Percentiles rank a stretch among this genome's conserved stretches.
Evolutionary conservation across 2,797 vertebrate species (phyloP).

Genomic region (Crenuchus spilurus): DNA sequence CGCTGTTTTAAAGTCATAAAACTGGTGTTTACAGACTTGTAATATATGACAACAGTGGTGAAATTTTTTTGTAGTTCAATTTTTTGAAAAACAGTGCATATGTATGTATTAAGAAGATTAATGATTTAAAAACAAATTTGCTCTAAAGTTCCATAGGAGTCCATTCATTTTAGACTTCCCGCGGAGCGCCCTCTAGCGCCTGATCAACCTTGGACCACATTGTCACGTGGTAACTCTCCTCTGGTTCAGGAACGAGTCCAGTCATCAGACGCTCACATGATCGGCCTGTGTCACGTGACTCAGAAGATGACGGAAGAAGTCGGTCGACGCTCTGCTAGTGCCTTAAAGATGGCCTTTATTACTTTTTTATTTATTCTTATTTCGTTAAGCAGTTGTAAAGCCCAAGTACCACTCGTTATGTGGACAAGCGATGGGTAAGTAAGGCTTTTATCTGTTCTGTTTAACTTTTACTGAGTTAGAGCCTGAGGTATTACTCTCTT

Average conservation of each 20-base stretch:
- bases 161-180: too few relatives aligned
- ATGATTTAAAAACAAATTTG: too few relatives aligned
- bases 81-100: too few relatives aligned
- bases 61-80: too few relatives aligned
- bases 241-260: neutral
- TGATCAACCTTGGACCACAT: too few relatives aligned
- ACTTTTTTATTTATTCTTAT: conserved; percentile 56
- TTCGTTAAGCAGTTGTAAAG: conserved; percentile 46
- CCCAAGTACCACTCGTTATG: conserved; percentile 84
- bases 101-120: too few relatives aligned
- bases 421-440: conserved; percentile 85
- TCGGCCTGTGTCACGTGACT: conserved; percentile 67
- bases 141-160: too few relatives aligned
- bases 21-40: too few relatives aligned
- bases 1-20: too few relatives aligned
- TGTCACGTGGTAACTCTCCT: neutral
- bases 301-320: conserved; percentile 64
- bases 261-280: conserved; percentile 53
- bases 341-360: conserved; percentile 44
- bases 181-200: too few relatives aligned
- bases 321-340: neutral
- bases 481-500: neutral
- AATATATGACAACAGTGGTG: too few relatives aligned
- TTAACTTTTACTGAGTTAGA: neutral
- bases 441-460: neutral